A percentile compares a stretch with the other conserved stretches of the same genome.
These are phyloP conservation scores for Athene cunicularia DNA, from an alignment of 2,113 vertebrate genomes.

Conservation along the genomic window DNA sequence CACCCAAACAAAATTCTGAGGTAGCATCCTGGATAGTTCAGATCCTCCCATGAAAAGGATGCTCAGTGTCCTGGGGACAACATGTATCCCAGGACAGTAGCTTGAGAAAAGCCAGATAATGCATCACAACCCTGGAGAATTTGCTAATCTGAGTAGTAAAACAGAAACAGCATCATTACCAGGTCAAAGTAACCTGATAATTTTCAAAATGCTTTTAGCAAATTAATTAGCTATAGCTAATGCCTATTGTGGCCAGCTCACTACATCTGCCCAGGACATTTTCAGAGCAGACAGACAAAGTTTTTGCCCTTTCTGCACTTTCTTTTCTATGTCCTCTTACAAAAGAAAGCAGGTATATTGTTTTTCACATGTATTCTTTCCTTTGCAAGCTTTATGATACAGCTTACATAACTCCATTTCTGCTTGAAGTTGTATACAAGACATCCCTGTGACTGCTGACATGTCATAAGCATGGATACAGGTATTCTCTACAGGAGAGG, in stretches of 20 bases:
- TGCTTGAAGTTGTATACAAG: background rate
- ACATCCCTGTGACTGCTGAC: background rate
- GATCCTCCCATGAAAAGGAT: background rate
- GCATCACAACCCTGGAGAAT: background rate
- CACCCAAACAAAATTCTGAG: background rate
- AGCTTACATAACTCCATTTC: background rate
- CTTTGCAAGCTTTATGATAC: background rate
- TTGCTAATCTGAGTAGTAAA: background rate
- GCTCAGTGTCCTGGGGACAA: background rate
- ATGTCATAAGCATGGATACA: background rate
- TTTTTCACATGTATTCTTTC: background rate
- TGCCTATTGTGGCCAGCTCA: background rate
- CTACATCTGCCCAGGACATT: background rate
- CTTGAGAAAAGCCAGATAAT: background rate
- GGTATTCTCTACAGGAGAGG: background rate
- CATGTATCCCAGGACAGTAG: background rate
- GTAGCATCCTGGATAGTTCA: accelerated
- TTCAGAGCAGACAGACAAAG: background rate
- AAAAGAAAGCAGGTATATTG: background rate
- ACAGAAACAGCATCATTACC: background rate
- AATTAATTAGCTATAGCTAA: background rate
- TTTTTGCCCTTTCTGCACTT: background rate
- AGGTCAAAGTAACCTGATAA: background rate
- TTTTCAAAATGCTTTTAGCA: background rate
- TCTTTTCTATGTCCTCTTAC: background rate